Base-by-base conservation (phyloP, 2,888 invertebrate genomes). In the Lomographa bimaculata region DNA sequence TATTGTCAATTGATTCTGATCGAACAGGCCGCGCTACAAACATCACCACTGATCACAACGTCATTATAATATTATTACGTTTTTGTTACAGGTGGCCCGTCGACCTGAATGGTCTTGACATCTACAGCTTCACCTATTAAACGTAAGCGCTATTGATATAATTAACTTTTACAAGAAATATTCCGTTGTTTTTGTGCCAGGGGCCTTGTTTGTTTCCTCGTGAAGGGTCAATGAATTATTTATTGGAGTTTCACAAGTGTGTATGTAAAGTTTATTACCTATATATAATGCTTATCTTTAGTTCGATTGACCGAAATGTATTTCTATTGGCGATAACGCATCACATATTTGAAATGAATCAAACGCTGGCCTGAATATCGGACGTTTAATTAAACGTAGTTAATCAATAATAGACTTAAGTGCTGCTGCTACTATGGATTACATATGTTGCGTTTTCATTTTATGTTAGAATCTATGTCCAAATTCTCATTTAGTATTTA, bases 91-190 rank as follows among this genome's bases (percentile, higher is more conserved):
- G 86, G 84, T 77, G 71, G 73, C 71, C 64, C 73, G 60, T 56
- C 71, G 71, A 81, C 71, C 79, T 85, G 82, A 79, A 85, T 85
- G 80, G 72, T 68, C 72, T 72, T 78, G 67, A 66, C 72, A 68
- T 76, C 74, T 63, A 65, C 72, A 68, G 66, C 71, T 70, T 76
- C 78, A 70, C 77, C 71, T 67, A 76, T 71, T 87, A 81, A 84
- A 79, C 67, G 86, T 87, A 70, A 86, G 85, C 25, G 18, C 16
- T 29, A 20, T 26, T 27, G 17, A 28, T 76, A 57, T 54, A 55
- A 51, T 58, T 36, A 47, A 52, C 45, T 51, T 44, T 47, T 52
- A 42, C 36, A 29, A 41, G 37, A 42, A 46, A 38, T 42, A 44
- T 49, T 48, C 33, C 43, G 17, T 28, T 35, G 45, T 36, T 45